phyloP scores from a whole-genome alignment of 2,113 vertebrate species.

The Eptesicus fuscus region DNA sequence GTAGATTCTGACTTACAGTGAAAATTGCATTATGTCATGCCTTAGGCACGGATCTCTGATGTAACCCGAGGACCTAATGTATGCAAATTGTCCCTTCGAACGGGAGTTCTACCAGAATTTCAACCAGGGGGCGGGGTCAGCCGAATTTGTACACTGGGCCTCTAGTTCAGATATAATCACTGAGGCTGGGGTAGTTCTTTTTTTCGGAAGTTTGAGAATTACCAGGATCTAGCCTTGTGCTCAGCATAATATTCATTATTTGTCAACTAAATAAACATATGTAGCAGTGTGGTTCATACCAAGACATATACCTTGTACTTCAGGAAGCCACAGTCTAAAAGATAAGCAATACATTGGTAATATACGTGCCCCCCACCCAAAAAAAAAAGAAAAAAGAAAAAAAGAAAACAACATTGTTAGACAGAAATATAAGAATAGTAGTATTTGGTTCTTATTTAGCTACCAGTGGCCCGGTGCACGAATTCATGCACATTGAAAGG shows the following conservation, averaged over 20 bases:
- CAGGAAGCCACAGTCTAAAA: background rate
- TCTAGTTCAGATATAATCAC: background rate
- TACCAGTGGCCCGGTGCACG: background rate
- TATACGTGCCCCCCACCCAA: background rate
- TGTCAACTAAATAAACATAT: conserved; percentile 7
- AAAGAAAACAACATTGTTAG: background rate
- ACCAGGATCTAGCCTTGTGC: background rate
- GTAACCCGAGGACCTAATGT: too few relatives aligned
- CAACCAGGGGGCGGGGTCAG: too few relatives aligned
- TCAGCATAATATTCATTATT: background rate
- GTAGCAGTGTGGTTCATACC: background rate
- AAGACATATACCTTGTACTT: background rate
- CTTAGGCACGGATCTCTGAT: too few relatives aligned
- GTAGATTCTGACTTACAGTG: too few relatives aligned
- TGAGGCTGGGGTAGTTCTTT: background rate
- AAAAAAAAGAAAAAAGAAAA: too few relatives aligned
- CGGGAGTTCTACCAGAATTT: too few relatives aligned
- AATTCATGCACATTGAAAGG: too few relatives aligned
- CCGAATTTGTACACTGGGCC: too few relatives aligned
- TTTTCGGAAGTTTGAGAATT: background rate
- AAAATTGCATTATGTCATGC: too few relatives aligned
- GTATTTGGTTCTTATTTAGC: background rate
- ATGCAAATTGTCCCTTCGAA: too few relatives aligned
- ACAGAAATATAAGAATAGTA: background rate
- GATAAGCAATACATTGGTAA: background rate